phyloP scores from a whole-genome alignment of 1,140 invertebrate genomes.

The Aphidius ervi region DNA sequence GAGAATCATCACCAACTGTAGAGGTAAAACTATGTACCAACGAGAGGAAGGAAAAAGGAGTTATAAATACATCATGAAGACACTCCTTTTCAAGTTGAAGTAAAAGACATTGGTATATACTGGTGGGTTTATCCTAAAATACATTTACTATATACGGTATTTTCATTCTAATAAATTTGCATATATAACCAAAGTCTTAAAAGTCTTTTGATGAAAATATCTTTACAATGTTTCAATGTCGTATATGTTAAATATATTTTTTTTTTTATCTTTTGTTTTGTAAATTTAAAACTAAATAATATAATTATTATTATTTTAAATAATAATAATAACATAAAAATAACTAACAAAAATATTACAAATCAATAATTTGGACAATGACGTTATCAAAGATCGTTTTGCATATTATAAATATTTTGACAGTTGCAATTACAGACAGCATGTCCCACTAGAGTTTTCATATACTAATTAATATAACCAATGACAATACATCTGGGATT shows the following conservation, averaged over 20 bases:
- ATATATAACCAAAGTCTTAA: constrained; percentile 41
- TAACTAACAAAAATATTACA: neutral
- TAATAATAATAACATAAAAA: neutral
- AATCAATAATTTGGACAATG: too few relatives aligned
- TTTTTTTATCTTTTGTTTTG: constrained; percentile 21
- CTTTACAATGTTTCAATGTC: neutral
- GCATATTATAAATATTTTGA: constrained; percentile 18
- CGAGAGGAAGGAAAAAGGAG: constrained; percentile 35
- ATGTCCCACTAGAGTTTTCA: constrained; percentile 34
- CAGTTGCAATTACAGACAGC: constrained; percentile 43
- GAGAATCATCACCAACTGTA: too few relatives aligned
- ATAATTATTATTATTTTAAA: neutral
- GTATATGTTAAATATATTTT: neutral
- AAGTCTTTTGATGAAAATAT: constrained; percentile 24
- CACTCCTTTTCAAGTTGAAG: constrained; percentile 26
- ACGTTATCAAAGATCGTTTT: too few relatives aligned
- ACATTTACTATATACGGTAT: constrained; percentile 32
- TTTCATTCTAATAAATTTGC: constrained; percentile 36
- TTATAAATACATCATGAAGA: constrained; percentile 47
- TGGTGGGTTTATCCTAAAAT: neutral
- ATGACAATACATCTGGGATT: constrained; percentile 44
- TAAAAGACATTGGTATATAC: constrained; percentile 32
- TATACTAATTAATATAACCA: constrained; percentile 47
- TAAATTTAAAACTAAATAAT: neutral
- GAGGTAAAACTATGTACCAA: constrained; percentile 26